A percentile compares a stretch with the other conserved stretches of the same genome.
Evolutionary conservation across 2,888 invertebrate genomes (phyloP).

Genomic region (Orgyia antiqua): DNA sequence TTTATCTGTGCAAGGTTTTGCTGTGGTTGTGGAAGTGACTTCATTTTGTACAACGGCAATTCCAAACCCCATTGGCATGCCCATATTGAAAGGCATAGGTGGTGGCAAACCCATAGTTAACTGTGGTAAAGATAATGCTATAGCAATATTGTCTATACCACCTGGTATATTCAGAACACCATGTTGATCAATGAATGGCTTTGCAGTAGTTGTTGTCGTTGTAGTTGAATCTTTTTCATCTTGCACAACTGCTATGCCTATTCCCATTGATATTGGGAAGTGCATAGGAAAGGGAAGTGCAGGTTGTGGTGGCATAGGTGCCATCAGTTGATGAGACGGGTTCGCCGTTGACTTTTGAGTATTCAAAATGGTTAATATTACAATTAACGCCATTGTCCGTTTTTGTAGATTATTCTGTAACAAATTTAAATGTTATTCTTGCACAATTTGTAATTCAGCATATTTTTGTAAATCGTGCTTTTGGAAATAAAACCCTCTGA

Average conservation of each 20-base stretch:
- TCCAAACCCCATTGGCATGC: background rate
- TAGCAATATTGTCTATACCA: background rate
- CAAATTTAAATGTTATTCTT: no score
- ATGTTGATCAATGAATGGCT: background rate
- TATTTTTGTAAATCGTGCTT: no score
- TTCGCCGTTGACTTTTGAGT: conserved; percentile 4
- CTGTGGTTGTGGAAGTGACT: no score
- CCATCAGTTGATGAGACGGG: background rate
- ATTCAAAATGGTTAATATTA: conserved; percentile 4
- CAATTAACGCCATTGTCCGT: conserved; percentile 5
- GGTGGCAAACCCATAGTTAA: no score
- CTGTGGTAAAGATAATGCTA: no score
- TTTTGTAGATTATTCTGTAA: conserved; percentile 6
- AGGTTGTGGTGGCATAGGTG: conserved; percentile 1
- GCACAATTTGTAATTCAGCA: no score
- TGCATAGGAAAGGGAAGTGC: background rate
- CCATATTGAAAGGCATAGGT: background rate
- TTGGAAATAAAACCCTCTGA: no score
- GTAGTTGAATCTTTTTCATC: background rate
- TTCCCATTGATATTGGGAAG: conserved; percentile 4
- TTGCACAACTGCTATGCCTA: conserved; percentile 3
- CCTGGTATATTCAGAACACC: background rate
- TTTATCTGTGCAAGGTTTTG: no score
- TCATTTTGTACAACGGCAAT: no score
- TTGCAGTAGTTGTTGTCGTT: background rate